Conservation (phyloP, 2,888 invertebrate species). For the Miltochrista miniata region DNA sequence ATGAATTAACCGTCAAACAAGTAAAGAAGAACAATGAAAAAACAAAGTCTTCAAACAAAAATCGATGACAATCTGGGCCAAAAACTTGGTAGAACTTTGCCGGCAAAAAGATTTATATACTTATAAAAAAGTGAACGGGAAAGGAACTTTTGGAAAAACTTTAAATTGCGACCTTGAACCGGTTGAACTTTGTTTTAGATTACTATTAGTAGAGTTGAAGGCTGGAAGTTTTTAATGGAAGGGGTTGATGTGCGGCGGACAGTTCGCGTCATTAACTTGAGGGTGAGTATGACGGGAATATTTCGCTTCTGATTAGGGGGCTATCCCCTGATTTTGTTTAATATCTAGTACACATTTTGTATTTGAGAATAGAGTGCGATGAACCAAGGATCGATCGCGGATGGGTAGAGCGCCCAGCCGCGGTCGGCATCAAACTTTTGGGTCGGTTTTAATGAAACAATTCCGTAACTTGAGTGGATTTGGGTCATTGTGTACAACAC, state of each 20-base stretch:
- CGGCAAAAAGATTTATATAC: conserved; percentile 84
- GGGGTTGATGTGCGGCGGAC: conserved; percentile 63
- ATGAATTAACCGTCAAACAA: conserved; percentile 84
- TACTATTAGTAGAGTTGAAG: conserved; percentile 79
- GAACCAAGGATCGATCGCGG: conserved; percentile 69
- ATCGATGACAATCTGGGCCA: conserved; percentile 85
- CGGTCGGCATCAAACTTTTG: conserved; percentile 69
- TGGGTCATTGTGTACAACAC: conserved; percentile 71
- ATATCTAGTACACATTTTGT: conserved; percentile 55
- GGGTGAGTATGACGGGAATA: conserved; percentile 58
- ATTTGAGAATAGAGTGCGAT: conserved; percentile 61
- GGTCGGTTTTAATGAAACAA: conserved; percentile 77
- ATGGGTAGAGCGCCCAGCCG: conserved; percentile 54
- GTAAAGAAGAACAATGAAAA: conserved; percentile 84
- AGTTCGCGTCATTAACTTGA: conserved; percentile 56
- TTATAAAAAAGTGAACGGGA: conserved; percentile 82
- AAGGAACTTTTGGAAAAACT: conserved; percentile 83
- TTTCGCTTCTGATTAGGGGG: conserved; percentile 54
- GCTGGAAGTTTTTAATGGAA: conserved; percentile 73
- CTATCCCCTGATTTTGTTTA: conserved; percentile 45
- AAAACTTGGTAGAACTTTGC: conserved; percentile 80
- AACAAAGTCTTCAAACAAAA: conserved; percentile 84
- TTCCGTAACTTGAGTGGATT: conserved; percentile 66
- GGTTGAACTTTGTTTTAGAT: conserved; percentile 80
- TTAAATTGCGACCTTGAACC: conserved; percentile 85